A percentile compares a stretch with the other conserved stretches of the same genome.
phyloP scores from a whole-genome alignment of 2,113 vertebrate genomes.

The Poecilia latipinna region DNA sequence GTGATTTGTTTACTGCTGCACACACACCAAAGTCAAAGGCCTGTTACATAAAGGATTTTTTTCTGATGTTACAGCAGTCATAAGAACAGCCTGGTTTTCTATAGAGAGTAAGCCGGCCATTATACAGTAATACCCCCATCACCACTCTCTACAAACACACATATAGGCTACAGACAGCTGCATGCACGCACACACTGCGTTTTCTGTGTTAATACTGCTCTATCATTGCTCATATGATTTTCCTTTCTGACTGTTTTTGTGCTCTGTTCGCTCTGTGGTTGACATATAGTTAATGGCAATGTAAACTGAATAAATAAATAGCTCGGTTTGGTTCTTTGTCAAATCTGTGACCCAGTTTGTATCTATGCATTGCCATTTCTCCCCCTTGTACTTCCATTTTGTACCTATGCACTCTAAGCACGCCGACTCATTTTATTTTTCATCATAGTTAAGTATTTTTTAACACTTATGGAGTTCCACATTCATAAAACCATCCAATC shows the following conservation, averaged over 20 bases:
- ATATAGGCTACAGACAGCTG: neutral
- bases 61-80: slow-evolving; percentile 10
- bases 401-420: neutral
- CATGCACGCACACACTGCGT: slow-evolving; percentile 33
- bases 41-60: slow-evolving; percentile 47
- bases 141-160: slow-evolving; percentile 1
- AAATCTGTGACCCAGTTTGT: neutral
- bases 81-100: slow-evolving; percentile 27
- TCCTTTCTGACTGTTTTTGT: slow-evolving; percentile 2
- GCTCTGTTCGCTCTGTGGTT: neutral
- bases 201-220: slow-evolving; percentile 62
- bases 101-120: slow-evolving; percentile 33
- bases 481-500: neutral
- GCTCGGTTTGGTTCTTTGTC: neutral
- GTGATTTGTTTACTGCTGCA: neutral
- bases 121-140: slow-evolving; percentile 43
- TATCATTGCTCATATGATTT: slow-evolving; percentile 16
- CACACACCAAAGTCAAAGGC: slow-evolving; percentile 15
- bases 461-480: neutral
- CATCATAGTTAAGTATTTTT: neutral
- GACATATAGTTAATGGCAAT: neutral
- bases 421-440: neutral
- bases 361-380: neutral
- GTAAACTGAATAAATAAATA: neutral
- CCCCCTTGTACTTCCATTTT: neutral